Evolutionary conservation across 2,113 vertebrate genomes (phyloP), one percentile per base, ranked within the genome.

Genomic region (Crotalus viridis): DNA sequence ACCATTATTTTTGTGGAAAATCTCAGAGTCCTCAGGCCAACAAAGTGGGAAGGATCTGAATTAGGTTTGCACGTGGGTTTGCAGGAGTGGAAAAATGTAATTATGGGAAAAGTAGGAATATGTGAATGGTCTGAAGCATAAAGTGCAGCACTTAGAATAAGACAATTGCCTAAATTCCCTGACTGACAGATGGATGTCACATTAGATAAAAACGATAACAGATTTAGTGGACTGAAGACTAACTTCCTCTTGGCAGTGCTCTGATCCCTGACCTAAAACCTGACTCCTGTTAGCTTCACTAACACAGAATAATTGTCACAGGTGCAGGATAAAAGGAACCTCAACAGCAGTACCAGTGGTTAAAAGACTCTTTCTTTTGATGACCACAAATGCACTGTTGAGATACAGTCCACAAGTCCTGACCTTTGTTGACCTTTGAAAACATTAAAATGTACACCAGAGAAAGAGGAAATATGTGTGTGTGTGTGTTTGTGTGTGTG

Each of bases 171-270:
- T 97, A 95, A 96, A 97, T 97, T 97, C 97, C 95, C 96, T 98
- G 98, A 99, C 98, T 99, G 98, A 98, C 98, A 98, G 98, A 98
- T 98, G 98, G 98, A 97, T 97, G 97, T 98, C 98, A 98, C 98
- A 98, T 99, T 98, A 98, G 98, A 98, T 98, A 97, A 98, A 98
- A 98, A 98, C 98, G 98, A 99, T 99, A 99, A 98, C 98, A 98
- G 98, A 98, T 98, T 99, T 97, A 98, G 97, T 96, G 96, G 97
- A 97, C 96, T 98, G 97, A 98, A 98, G 98, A 98, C 98, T 98
- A 98, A 98, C 98, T 99, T 99, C 98, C 98, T 99, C 98, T 99
- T 99, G 98, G 98, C 97, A 98, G 97, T 98, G 97, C 97, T 96
- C 96, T 97, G 97, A 99, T 98, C 98, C 96, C 95, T 98, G 97